A percentile compares a stretch with the other conserved stretches of the same genome.
phyloP scores from a whole-genome alignment of 92 coral and sea anemone species.

The Epizoanthus stellaris region DNA sequence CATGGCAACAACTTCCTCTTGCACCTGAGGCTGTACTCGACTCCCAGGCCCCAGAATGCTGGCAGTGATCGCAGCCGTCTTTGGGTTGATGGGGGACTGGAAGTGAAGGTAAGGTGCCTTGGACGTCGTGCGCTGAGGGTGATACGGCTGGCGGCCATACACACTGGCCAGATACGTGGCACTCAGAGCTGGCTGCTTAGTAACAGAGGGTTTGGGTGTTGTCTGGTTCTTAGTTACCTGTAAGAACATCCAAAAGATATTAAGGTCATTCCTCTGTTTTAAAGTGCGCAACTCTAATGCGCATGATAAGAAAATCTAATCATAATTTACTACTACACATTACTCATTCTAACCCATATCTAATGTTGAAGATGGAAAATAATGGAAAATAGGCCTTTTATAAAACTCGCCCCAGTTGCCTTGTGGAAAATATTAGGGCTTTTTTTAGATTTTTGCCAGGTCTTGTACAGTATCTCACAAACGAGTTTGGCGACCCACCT shows the following conservation, averaged over 20 bases:
- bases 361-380: too few species aligned
- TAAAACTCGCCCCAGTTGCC: too few species aligned
- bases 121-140: slow-evolving; percentile 88
- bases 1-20: not conserved
- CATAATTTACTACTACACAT: too few species aligned
- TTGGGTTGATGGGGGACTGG: slow-evolving; percentile 91
- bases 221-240: slow-evolving; percentile 29
- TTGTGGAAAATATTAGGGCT: too few species aligned
- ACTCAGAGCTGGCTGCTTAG: slow-evolving; percentile 43
- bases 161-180: slow-evolving; percentile 86
- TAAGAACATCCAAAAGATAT: not conserved
- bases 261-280: too few species aligned
- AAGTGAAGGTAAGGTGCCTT: slow-evolving; percentile 91
- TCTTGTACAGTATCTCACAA: too few species aligned
- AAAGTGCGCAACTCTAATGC: too few species aligned
- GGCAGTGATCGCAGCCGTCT: slow-evolving; percentile 81
- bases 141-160: slow-evolving; percentile 85
- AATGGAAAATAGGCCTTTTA: too few species aligned
- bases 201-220: not conserved
- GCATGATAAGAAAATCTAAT: too few species aligned
- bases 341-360: too few species aligned
- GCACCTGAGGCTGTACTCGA: slow-evolving; percentile 19
- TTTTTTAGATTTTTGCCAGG: too few species aligned
- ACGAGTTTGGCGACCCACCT: too few species aligned
- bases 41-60: slow-evolving; percentile 69